Evolutionary conservation across 2,113 vertebrate species (phyloP).

Genomic region (Columba livia): DNA sequence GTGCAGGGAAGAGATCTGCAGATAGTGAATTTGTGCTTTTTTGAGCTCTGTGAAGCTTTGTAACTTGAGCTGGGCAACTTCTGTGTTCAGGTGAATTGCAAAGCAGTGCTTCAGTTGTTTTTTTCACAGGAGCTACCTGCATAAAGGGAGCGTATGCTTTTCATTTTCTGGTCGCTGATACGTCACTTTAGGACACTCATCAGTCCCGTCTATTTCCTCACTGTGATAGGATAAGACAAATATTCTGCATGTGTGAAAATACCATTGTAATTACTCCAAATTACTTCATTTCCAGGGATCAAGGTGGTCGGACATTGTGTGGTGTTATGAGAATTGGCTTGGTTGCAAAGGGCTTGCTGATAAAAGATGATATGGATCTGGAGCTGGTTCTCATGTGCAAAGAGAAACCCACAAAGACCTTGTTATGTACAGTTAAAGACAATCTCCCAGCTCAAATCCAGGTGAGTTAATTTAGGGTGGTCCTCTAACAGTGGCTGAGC

Average conservation of each 20-base stretch:
- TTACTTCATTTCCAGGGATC: conserved; percentile 80
- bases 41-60: neutral
- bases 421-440: conserved; percentile 90
- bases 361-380: conserved; percentile 98
- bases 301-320: conserved; percentile 88
- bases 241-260: neutral
- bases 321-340: conserved; percentile 97
- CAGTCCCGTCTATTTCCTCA: neutral
- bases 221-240: neutral
- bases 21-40: too few species aligned
- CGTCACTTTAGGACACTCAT: neutral
- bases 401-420: conserved; percentile 93
- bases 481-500: neutral
- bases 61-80: neutral
- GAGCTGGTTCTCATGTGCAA: conserved; percentile 98
- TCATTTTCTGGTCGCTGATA: neutral
- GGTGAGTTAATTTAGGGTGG: conserved; percentile 74
- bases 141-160: neutral
- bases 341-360: conserved; percentile 97
- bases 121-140: neutral
- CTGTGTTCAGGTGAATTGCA: neutral
- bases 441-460: conserved; percentile 94
- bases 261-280: conserved; percentile 22
- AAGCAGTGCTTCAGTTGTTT: neutral
- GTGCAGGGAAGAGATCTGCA: neutral